phyloP scores from a whole-genome alignment of 2,797 vertebrate species.

The Mergus octosetaceus region DNA sequence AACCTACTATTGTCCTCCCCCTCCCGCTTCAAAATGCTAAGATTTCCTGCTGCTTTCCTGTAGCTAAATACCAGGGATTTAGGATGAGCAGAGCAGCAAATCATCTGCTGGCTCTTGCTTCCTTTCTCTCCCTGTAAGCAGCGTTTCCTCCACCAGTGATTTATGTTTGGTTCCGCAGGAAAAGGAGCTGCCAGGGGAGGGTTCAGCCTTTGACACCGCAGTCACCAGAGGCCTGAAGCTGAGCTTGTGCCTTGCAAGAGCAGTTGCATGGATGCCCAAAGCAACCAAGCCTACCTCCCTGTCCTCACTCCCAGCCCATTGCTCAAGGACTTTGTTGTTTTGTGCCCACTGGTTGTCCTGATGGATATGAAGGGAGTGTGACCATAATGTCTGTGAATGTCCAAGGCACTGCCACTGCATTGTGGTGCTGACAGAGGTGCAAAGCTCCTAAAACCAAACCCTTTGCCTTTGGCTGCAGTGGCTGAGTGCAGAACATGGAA shows the following conservation, averaged over 20 bases:
- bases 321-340: neutral
- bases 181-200: neutral
- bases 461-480: neutral
- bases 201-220: neutral
- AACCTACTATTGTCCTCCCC: neutral
- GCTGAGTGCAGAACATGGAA: neutral
- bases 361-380: neutral
- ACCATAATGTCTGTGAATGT: fast-evolving
- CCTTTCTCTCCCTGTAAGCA: neutral
- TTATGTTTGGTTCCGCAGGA: conserved; percentile 51
- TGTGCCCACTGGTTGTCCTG: neutral
- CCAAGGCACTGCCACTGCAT: neutral
- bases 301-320: neutral
- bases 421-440: neutral
- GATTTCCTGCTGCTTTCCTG: conserved; percentile 58
- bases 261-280: neutral
- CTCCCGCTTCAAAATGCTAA: neutral
- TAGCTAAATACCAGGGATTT: conserved; percentile 60
- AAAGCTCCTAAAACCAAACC: neutral
- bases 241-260: neutral
- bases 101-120: conserved; percentile 55
- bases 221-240: neutral
- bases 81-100: conserved; percentile 64
- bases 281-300: neutral
- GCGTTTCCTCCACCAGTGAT: conserved; percentile 45